Percentiles rank a stretch among this genome's conserved stretches.
Evolutionary conservation across 2,113 vertebrate species (phyloP).

Genomic region (Oncorhynchus masou): DNA sequence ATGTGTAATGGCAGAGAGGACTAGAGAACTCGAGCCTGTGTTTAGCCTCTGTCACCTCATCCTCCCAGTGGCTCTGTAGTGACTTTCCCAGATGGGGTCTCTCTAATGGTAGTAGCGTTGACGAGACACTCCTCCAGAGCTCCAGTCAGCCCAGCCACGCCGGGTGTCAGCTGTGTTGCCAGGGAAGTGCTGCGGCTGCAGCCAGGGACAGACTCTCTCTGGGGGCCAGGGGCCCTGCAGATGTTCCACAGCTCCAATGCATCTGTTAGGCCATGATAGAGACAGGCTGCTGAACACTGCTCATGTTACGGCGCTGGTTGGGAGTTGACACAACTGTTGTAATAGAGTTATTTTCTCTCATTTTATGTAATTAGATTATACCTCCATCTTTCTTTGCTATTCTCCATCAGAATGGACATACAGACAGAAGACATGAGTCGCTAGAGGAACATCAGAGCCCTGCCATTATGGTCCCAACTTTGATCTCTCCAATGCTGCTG

Average conservation of each 20-base stretch:
- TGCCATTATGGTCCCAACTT: conserved; percentile 37
- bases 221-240: conserved; percentile 26
- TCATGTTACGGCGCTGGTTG: no score
- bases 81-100: no score
- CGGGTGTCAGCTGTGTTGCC: neutral
- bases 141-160: neutral
- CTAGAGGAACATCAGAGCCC: conserved; percentile 37
- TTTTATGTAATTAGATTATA: neutral
- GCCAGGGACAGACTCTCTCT: no score
- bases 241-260: conserved; percentile 37
- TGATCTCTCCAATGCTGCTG: conserved; percentile 45
- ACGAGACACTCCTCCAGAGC: no score
- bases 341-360: neutral
- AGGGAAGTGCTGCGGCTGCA: no score
- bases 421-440: neutral
- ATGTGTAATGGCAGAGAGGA: conserved; percentile 32
- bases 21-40: no score
- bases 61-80: no score
- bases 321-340: neutral
- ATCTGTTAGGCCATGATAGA: conserved; percentile 46
- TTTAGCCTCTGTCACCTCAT: no score
- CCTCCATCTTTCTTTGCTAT: neutral
- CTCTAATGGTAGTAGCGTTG: no score
- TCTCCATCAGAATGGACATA: neutral
- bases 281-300: neutral